Evolutionary conservation across 92 coral and sea anemone genomes (phyloP), one percentile per base, ranked within the genome.

Genomic region (Palythoa heliodiscus): DNA sequence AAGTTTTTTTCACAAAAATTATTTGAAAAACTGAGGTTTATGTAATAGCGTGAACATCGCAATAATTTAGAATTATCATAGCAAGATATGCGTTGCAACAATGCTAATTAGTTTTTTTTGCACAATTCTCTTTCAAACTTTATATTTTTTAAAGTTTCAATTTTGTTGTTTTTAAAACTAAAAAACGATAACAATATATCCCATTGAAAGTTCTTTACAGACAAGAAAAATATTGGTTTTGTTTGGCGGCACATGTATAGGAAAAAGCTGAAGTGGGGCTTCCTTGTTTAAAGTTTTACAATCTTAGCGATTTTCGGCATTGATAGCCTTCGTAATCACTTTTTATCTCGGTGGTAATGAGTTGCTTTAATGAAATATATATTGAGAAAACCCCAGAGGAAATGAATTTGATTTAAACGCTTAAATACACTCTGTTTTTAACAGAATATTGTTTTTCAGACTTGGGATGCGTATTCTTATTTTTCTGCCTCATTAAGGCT

Each of bases 301-400:
- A 15, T 11, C 7, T 2, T 15, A 76, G 7, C 50, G 81, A 76
- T 76, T 7, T 20, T 68, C n/a, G 37, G 1, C 67, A 3, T 37
- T 52, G 81, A 76, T 76, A 76, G 24, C 16, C 1, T 5, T 76
- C 11, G 6, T 25, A 47, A 43, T 11, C 35, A 0, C 38, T 73
- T 52, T 17, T 76, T 53, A 54, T 76, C 81, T 16, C 12, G 2
- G 23, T 54, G 66, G 14, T 54, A 76, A 76, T 54, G 81, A 16
- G 58, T 74, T 74, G 9, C 14, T 13, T 50, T 74, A 11, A 76
- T 76, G 22, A 76, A 76, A 50, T 74, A 74, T 74, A 25, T 5
- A 74, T 50, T 2, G 6, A 19, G 9, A 4, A 10, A n/a, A 0
- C 71, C 24, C 9, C 11, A 12, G 16, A 66, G 29, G 8, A n/a